Conservation (phyloP, 2,113 vertebrate species). For the Tyrannus savana region DNA sequence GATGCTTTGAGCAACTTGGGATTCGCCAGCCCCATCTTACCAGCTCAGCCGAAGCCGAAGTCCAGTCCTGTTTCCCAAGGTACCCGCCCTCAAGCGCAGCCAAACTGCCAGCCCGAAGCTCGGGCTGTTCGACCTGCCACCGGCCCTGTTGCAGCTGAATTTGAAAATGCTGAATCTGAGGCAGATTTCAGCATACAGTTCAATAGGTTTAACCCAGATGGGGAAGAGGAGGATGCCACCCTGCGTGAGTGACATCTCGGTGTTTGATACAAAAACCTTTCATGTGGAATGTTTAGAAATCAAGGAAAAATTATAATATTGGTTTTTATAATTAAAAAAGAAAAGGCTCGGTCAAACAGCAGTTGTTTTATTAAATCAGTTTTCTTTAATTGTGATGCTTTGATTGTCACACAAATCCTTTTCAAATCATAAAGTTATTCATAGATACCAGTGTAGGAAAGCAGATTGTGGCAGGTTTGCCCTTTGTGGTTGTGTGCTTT, state of each 20-base stretch:
- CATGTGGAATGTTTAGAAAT: slow-evolving; percentile 66
- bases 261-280: slow-evolving; percentile 34
- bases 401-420: slow-evolving; percentile 54
- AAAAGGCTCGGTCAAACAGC: slow-evolving; percentile 65
- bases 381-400: slow-evolving; percentile 68
- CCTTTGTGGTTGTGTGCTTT: slow-evolving; percentile 72
- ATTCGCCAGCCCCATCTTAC: slow-evolving; percentile 78
- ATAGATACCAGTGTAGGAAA: slow-evolving; percentile 65
- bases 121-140: slow-evolving; percentile 66
- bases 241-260: slow-evolving; percentile 83
- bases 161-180: slow-evolving; percentile 72
- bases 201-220: slow-evolving; percentile 86
- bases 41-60: slow-evolving; percentile 77
- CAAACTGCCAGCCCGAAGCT: slow-evolving; percentile 69
- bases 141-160: slow-evolving; percentile 52
- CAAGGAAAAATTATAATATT: slow-evolving; percentile 41
- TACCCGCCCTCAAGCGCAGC: slow-evolving; percentile 47
- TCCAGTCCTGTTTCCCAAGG: slow-evolving; percentile 73
- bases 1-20: slow-evolving; percentile 90
- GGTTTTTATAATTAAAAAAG: slow-evolving; percentile 44
- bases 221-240: slow-evolving; percentile 84
- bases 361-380: slow-evolving; percentile 66
- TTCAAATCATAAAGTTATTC: slow-evolving; percentile 51
- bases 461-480: slow-evolving; percentile 63
- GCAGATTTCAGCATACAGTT: slow-evolving; percentile 83